A percentile compares a stretch with the other conserved stretches of the same genome.
phyloP scores from a whole-genome alignment of 2,888 invertebrate species.

The Hydriomena furcata region DNA sequence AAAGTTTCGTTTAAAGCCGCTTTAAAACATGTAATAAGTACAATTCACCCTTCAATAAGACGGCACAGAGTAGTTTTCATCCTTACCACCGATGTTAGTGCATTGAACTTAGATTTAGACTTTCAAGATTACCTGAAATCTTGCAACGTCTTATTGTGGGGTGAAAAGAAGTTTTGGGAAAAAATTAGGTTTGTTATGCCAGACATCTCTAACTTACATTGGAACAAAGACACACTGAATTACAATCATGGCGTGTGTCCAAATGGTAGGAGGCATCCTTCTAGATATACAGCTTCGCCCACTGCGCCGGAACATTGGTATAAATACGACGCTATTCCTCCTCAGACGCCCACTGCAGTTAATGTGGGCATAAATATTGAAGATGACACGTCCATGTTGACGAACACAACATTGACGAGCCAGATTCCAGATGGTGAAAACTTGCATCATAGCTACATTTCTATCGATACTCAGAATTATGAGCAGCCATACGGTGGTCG shows the following conservation, averaged over 20 bases:
- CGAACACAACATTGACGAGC: slow-evolving; percentile 84
- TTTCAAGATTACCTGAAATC: slow-evolving; percentile 88
- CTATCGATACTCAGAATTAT: slow-evolving; percentile 84
- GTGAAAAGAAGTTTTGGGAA: slow-evolving; percentile 95
- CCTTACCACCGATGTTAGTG: slow-evolving; percentile 86
- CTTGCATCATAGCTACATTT: slow-evolving; percentile 87
- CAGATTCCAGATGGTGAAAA: slow-evolving; percentile 86
- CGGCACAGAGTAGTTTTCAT: slow-evolving; percentile 83
- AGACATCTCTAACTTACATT: slow-evolving; percentile 86
- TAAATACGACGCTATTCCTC: slow-evolving; percentile 85
- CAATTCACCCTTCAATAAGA: slow-evolving; percentile 86
- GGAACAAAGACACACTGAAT: slow-evolving; percentile 83
- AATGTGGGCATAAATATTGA: slow-evolving; percentile 80
- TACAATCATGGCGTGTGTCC: slow-evolving; percentile 81
- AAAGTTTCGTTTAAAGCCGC: slow-evolving; percentile 91
- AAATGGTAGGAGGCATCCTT: slow-evolving; percentile 83
- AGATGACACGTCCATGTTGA: slow-evolving; percentile 85
- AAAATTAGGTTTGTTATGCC: slow-evolving; percentile 93
- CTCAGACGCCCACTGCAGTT: slow-evolving; percentile 78
- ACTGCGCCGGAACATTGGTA: slow-evolving; percentile 89
- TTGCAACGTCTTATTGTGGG: slow-evolving; percentile 89
- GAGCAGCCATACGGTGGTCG: slow-evolving; percentile 77
- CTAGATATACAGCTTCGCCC: slow-evolving; percentile 88
- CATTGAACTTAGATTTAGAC: slow-evolving; percentile 89
- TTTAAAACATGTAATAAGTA: slow-evolving; percentile 87